Evolutionary conservation across 2,113 vertebrate species (phyloP).

Genomic region (Mesitornis unicolor): DNA sequence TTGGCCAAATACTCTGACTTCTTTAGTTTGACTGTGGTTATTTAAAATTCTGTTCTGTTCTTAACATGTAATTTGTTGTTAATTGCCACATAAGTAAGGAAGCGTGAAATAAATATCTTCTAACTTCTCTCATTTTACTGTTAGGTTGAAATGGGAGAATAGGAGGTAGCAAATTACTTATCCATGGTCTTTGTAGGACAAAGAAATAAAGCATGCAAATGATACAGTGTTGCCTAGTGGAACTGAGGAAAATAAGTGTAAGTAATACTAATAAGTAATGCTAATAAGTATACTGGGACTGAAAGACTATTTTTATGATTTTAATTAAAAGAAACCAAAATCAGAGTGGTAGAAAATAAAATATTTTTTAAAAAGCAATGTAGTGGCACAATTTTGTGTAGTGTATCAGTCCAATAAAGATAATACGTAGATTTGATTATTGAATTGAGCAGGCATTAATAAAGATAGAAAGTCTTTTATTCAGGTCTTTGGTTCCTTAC

Average conservation of each 20-base stretch:
- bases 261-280: too few relatives aligned
- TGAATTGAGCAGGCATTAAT: neutral
- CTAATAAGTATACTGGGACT: neutral
- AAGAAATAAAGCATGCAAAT: neutral
- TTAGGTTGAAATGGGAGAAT: neutral
- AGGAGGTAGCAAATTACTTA: neutral
- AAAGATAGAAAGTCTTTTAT: neutral
- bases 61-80: neutral
- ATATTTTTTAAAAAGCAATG: neutral
- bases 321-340: neutral
- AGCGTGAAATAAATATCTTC: neutral
- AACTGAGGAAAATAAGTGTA: neutral
- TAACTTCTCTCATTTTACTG: neutral
- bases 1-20: neutral
- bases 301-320: neutral
- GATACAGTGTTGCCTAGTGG: neutral
- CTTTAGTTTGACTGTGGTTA: neutral
- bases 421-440: neutral
- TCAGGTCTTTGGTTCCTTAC: neutral
- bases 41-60: neutral
- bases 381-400: neutral
- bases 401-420: neutral
- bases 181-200: fast-evolving
- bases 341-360: neutral
- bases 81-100: neutral